Conservation (phyloP, 1,140 invertebrate species). For the Zaprionus ornatus region DNA sequence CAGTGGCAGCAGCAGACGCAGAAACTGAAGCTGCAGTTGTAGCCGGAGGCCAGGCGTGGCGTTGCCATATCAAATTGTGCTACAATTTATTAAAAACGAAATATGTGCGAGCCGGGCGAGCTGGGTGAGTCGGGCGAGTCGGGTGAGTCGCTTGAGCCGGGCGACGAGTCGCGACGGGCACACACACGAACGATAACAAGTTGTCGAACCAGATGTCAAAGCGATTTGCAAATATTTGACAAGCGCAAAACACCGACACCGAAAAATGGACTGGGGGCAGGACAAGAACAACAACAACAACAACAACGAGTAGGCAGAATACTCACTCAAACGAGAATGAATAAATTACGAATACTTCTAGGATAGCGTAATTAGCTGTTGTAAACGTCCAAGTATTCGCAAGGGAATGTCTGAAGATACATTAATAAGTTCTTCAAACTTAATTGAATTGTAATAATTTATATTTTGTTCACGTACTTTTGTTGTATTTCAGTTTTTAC, state of each 20-base stretch:
- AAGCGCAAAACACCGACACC: slow-evolving; percentile 71
- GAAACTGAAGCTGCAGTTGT: slow-evolving; percentile 10
- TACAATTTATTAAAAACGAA: slow-evolving; percentile 82
- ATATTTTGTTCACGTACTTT: slow-evolving; percentile 1
- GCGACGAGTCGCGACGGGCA: slow-evolving; percentile 17
- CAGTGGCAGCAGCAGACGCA: not conserved
- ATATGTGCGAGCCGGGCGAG: slow-evolving; percentile 66
- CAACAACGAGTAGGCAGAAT: slow-evolving; percentile 15
- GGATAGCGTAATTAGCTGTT: too few species aligned
- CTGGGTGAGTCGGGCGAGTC: slow-evolving; percentile 28
- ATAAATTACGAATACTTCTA: not conserved
- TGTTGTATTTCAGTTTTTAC: slow-evolving; percentile 46
- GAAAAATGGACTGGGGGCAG: slow-evolving; percentile 40
- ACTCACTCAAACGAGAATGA: not conserved
- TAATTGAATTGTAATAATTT: slow-evolving; percentile 25
- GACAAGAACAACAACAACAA: not conserved
- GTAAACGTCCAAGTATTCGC: too few species aligned
- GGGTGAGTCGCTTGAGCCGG: slow-evolving; percentile 42
- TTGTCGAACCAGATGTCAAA: slow-evolving; percentile 82
- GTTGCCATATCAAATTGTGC: slow-evolving; percentile 80
- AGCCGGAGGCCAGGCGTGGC: slow-evolving; percentile 41
- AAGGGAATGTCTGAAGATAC: not conserved
- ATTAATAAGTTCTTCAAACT: not conserved
- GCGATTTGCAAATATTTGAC: slow-evolving; percentile 82
- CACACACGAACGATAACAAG: slow-evolving; percentile 70